phyloP scores from a whole-genome alignment of 2,888 invertebrate species.

The Cyclophora albipunctata region DNA sequence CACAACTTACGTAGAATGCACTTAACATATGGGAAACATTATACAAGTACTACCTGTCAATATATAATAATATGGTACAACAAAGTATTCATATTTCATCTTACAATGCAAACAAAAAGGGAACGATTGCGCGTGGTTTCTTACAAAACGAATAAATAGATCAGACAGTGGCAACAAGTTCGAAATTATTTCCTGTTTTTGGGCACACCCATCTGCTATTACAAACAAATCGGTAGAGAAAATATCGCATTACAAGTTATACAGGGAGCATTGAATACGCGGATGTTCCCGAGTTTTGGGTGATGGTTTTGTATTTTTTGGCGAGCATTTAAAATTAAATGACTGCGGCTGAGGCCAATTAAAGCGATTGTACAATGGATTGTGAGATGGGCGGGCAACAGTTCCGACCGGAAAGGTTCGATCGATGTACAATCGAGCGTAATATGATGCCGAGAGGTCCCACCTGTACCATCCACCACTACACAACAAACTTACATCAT shows the following conservation, averaged over 20 bases:
- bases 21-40: slow-evolving; percentile 30
- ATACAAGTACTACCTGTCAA: slow-evolving; percentile 28
- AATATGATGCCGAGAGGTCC: slow-evolving; percentile 50
- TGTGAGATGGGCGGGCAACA: slow-evolving; percentile 53
- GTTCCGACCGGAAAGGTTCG: slow-evolving; percentile 73
- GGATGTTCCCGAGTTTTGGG: slow-evolving; percentile 59
- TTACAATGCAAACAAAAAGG: slow-evolving; percentile 28
- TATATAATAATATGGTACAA: slow-evolving; percentile 40
- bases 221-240: slow-evolving; percentile 62
- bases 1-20: slow-evolving; percentile 14
- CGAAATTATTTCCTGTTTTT: slow-evolving; percentile 60
- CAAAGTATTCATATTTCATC: slow-evolving; percentile 40
- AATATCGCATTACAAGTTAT: slow-evolving; percentile 63
- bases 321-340: slow-evolving; percentile 60
- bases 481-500: neutral
- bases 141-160: slow-evolving; percentile 37
- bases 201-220: slow-evolving; percentile 62
- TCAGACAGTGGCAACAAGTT: slow-evolving; percentile 58
- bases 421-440: slow-evolving; percentile 53
- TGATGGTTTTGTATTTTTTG: slow-evolving; percentile 52
- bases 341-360: slow-evolving; percentile 66
- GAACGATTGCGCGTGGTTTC: slow-evolving; percentile 40
- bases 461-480: slow-evolving; percentile 46
- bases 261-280: slow-evolving; percentile 24
- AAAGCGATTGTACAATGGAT: slow-evolving; percentile 54